Conservation (phyloP, 2,888 invertebrate species). For the Spisula subtruncata region DNA sequence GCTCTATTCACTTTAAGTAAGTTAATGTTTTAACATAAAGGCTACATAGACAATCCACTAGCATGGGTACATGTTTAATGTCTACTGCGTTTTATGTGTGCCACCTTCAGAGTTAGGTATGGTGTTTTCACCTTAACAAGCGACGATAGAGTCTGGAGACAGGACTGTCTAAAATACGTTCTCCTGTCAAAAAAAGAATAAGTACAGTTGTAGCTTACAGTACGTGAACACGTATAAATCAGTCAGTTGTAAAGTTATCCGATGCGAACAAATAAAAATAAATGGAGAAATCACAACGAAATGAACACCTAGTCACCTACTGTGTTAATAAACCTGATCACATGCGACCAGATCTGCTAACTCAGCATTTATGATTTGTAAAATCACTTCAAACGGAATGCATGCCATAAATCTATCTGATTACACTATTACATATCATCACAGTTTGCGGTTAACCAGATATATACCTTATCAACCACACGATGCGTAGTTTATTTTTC, state of each 20-base stretch:
- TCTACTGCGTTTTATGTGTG: too few species aligned
- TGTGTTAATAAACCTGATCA: not conserved
- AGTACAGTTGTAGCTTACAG: not conserved
- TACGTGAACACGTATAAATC: not conserved
- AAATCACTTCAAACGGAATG: not conserved
- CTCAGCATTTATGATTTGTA: not conserved
- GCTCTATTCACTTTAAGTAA: too few species aligned
- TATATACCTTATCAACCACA: not conserved
- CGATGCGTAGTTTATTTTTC: not conserved
- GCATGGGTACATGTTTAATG: too few species aligned
- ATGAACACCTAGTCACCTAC: slow-evolving; percentile 12
- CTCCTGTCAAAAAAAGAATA: not conserved
- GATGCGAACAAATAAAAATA: too few species aligned
- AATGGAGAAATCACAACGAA: not conserved
- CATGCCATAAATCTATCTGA: not conserved
- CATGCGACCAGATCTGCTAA: not conserved
- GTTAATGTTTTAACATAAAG: too few species aligned
- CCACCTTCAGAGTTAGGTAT: too few species aligned
- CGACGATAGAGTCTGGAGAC: not conserved
- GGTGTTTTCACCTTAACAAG: too few species aligned
- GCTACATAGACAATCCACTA: too few species aligned
- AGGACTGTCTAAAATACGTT: not conserved
- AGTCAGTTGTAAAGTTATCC: not conserved
- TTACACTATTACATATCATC: too few species aligned
- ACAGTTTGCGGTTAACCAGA: not conserved